Evolutionary conservation across 2,113 vertebrate species (phyloP), one percentile per base, ranked within the genome.

Genomic region (Hippocampus comes): DNA sequence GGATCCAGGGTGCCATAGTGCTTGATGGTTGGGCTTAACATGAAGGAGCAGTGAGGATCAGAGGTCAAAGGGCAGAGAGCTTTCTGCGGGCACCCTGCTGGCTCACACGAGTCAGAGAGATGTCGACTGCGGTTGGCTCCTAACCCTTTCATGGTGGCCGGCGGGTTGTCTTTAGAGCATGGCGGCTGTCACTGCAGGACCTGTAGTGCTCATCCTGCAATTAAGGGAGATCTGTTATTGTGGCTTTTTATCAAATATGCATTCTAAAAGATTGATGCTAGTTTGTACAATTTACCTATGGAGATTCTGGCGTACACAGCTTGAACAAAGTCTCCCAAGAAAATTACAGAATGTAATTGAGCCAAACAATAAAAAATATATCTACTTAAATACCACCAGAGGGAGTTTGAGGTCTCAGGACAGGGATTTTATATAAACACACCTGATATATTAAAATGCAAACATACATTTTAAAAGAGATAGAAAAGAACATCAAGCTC

Each of bases 111-210:
- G 82, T 98, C 95, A 0, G 97, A 98, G 78, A 96, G 94, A 91
- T 98, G 96, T 73, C 94, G 96, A 84, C 93, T 94, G 90, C 95
- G 96, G 87, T 95, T 95, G 88, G 95, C 94, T 92, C 94, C 95
- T 91, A 98, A 94, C 89, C 97, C 96, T 94, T 99, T 99, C 97
- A 99, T 99, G 93, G 91, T 91, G 89, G 87, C 82, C 63, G 59
- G 72, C 56, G 38, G 73, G 70, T 71, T 49, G 75, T 70, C 71
- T 59, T 87, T 70, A 91, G 59, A 84, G 81, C 90, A 90, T 88
- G 73, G 78, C 76, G 75, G 59, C 63, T 60, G 75, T 86, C 72
- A 88, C 65, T 11, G 4, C 1, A 49, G 82, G 73, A 82, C 78
- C 75, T 70, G 72, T 43, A 67, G 65, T 75, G 56, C 38, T 78